These are phyloP conservation scores for Myocastor coypus DNA, from an alignment of 2,113 vertebrate genomes.

Conservation along the genomic window DNA sequence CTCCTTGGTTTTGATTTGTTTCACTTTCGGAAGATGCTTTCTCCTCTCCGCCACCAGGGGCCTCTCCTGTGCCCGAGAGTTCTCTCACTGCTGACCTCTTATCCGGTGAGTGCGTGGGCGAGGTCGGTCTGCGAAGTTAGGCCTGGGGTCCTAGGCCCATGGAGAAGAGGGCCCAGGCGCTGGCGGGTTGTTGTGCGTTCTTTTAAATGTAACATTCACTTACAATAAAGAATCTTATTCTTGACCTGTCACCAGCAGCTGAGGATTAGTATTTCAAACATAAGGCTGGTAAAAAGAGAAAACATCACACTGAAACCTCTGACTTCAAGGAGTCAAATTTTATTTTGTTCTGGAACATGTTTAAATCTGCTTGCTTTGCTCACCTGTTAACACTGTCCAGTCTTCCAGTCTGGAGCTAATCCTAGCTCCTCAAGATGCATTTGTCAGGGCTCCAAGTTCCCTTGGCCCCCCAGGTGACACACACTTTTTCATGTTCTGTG, in stretches of 20 bases:
- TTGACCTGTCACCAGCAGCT: neutral
- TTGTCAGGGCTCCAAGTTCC: constrained; percentile 62
- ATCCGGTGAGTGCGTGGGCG: constrained; percentile 92
- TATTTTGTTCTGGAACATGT: constrained; percentile 37
- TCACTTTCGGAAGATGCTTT: constrained; percentile 94
- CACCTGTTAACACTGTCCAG: neutral
- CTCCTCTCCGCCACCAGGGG: constrained; percentile 95
- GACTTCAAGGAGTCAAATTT: neutral
- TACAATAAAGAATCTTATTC: neutral
- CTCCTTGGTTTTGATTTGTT: constrained; percentile 86
- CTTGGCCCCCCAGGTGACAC: constrained; percentile 74
- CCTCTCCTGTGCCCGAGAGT: constrained; percentile 96
- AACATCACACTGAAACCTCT: neutral
- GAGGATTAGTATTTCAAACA: constrained; percentile 17
- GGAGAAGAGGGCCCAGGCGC: neutral
- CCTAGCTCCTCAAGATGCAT: constrained; percentile 65
- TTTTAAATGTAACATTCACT: constrained; percentile 1
- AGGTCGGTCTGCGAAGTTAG: neutral
- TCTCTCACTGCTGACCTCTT: constrained; percentile 95
- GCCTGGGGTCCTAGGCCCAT: neutral
- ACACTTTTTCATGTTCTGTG: constrained; percentile 84
- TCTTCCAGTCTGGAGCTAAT: constrained; percentile 49
- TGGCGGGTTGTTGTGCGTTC: neutral
- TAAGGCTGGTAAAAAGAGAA: neutral
- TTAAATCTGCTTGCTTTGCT: constrained; percentile 30